Evolutionary conservation across 2,888 invertebrate species (phyloP).

Genomic region (Malthinus flaveolus): DNA sequence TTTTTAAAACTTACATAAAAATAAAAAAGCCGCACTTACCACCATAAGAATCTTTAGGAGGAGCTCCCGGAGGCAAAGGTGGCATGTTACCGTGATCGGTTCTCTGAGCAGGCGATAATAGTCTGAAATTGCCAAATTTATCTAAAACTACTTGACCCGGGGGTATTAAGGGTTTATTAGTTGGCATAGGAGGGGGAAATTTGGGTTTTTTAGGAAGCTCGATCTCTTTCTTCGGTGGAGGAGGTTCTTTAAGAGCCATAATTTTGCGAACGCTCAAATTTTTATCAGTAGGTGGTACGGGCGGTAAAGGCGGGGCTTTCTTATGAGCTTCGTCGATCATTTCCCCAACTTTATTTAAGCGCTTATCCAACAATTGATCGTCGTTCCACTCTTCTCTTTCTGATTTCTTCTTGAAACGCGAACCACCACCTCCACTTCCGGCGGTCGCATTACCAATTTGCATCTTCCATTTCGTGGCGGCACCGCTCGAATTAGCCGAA

Average conservation of each 20-base stretch:
- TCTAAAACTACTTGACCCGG: slow-evolving; percentile 68
- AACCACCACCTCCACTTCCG: slow-evolving; percentile 44
- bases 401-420: slow-evolving; percentile 66
- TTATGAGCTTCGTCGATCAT: slow-evolving; percentile 16
- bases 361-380: slow-evolving; percentile 28
- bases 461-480: slow-evolving; percentile 70
- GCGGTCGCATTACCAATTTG: slow-evolving; percentile 64
- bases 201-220: slow-evolving; percentile 42
- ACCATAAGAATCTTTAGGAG: slow-evolving; percentile 55
- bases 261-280: slow-evolving; percentile 63
- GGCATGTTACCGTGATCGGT: slow-evolving; percentile 54
- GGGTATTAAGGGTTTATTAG: slow-evolving; percentile 47
- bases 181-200: slow-evolving; percentile 37
- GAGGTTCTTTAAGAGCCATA: slow-evolving; percentile 67
- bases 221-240: slow-evolving; percentile 53
- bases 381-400: slow-evolving; percentile 48
- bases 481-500: slow-evolving; percentile 58
- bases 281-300: slow-evolving; percentile 57
- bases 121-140: slow-evolving; percentile 73
- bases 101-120: slow-evolving; percentile 57
- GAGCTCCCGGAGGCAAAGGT: slow-evolving; percentile 57
- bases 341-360: slow-evolving; percentile 13
- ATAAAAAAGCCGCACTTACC: slow-evolving; percentile 20
- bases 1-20: background rate
- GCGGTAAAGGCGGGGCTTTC: slow-evolving; percentile 40